phyloP scores from a whole-genome alignment of 1,140 invertebrate genomes.

The Antheraea pernyi region DNA sequence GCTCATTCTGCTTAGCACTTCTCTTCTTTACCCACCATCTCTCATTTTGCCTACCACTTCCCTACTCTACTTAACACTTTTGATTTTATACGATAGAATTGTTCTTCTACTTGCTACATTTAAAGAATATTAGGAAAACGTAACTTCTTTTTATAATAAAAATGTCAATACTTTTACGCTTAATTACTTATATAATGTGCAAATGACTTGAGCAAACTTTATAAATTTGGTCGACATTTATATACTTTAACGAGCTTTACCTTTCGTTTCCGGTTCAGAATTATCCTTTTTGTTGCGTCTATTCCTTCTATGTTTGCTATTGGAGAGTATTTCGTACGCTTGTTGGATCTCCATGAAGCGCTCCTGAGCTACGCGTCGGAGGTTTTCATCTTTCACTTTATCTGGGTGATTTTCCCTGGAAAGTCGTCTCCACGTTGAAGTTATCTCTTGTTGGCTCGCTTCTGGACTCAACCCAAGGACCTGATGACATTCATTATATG shows the following conservation, averaged over 20 bases:
- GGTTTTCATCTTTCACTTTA: constrained; percentile 87
- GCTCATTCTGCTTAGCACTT: no score
- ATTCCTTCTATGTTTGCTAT: constrained; percentile 87
- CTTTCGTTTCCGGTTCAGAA: constrained; percentile 33
- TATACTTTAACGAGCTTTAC: not conserved
- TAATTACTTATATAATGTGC: not conserved
- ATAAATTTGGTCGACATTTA: not conserved
- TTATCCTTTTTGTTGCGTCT: constrained; percentile 85
- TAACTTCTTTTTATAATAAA: no score
- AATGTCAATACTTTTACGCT: no score
- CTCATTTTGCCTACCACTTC: no score
- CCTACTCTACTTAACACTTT: no score
- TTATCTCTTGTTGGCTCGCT: constrained; percentile 92
- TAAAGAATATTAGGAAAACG: no score
- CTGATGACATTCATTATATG: constrained; percentile 55
- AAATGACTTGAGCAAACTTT: not conserved
- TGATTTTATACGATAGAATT: no score
- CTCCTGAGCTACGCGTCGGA: constrained; percentile 86
- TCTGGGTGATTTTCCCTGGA: constrained; percentile 96
- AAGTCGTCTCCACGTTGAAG: constrained; percentile 87
- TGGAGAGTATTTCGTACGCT: constrained; percentile 94
- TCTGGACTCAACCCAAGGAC: constrained; percentile 87
- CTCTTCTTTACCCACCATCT: no score
- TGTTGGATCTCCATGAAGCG: constrained; percentile 96
- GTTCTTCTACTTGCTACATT: no score